Percentiles rank a stretch among this genome's conserved stretches.
These are phyloP conservation scores for Neotragus pygmaeus DNA, from an alignment of 2,113 vertebrate species.

Conservation along the genomic window DNA sequence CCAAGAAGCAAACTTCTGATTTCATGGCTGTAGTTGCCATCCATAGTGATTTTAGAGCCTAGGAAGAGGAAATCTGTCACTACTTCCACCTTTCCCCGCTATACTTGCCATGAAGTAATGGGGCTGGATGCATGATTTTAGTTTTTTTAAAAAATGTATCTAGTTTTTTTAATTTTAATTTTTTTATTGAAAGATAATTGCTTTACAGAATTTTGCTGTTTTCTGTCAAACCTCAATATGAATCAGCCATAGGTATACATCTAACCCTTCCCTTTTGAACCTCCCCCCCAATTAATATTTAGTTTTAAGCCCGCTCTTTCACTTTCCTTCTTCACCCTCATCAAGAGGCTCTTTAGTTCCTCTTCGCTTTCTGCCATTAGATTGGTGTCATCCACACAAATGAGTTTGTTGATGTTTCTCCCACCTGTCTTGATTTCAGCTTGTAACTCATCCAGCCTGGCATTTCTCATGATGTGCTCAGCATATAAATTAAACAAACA, in stretches of 20 bases:
- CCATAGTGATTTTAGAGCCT: background rate
- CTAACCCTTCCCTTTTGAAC: background rate
- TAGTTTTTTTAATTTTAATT: background rate
- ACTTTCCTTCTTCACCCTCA: background rate
- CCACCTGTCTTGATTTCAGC: background rate
- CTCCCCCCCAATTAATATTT: fast-evolving
- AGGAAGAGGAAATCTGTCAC: background rate
- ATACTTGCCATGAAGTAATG: background rate
- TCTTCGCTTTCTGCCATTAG: background rate
- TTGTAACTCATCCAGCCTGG: background rate
- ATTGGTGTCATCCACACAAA: background rate
- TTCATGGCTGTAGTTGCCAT: background rate
- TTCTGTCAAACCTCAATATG: background rate
- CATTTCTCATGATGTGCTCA: background rate
- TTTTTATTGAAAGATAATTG: background rate
- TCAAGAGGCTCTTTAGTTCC: background rate
- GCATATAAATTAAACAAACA: background rate
- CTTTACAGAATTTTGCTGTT: background rate
- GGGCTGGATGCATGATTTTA: background rate
- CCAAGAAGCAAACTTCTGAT: background rate
- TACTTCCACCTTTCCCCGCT: background rate
- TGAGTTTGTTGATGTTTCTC: background rate
- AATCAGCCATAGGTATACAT: background rate
- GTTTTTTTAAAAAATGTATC: background rate
- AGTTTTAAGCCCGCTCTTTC: background rate